Evolutionary conservation across 2,888 invertebrate species (phyloP).

Genomic region (Ashinkailepas kermadecensis): DNA sequence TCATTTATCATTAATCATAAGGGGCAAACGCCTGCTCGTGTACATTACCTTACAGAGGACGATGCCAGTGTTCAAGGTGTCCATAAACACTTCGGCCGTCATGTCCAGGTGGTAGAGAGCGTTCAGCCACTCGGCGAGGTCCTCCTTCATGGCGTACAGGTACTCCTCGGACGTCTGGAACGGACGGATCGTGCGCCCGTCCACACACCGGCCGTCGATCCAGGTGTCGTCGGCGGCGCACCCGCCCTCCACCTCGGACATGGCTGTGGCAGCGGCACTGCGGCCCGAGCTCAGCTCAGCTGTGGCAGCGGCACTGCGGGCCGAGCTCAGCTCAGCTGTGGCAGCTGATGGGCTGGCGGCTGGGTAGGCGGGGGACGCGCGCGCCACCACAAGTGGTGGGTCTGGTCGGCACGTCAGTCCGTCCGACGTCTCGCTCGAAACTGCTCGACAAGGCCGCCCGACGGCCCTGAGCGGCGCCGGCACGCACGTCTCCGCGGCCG

Average conservation of each 20-base stretch:
- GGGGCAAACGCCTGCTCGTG: background rate
- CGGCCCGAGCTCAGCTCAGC: background rate
- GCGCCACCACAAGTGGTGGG: too few species aligned
- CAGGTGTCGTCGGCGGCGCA: background rate
- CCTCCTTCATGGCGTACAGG: slow-evolving; percentile 94
- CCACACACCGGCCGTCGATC: slow-evolving; percentile 54
- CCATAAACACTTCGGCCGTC: slow-evolving; percentile 85
- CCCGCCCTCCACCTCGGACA: background rate
- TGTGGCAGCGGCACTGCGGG: too few species aligned
- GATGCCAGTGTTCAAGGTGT: slow-evolving; percentile 85
- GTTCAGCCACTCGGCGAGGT: slow-evolving; percentile 93
- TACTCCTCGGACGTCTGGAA: slow-evolving; percentile 95
- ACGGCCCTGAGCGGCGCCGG: too few species aligned
- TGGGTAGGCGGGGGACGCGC: too few species aligned
- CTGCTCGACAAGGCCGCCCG: too few species aligned
- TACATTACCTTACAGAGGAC: slow-evolving; percentile 77
- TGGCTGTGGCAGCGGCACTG: background rate
- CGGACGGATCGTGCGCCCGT: slow-evolving; percentile 81
- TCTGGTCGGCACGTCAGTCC: too few species aligned
- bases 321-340: too few species aligned
- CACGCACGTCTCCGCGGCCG: too few species aligned
- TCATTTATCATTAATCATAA: background rate
- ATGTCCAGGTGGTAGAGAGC: slow-evolving; percentile 79
- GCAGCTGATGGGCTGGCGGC: too few species aligned
- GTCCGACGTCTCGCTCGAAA: too few species aligned